Conservation (phyloP, 2,797 vertebrate species). For the Champsocephalus gunnari region DNA sequence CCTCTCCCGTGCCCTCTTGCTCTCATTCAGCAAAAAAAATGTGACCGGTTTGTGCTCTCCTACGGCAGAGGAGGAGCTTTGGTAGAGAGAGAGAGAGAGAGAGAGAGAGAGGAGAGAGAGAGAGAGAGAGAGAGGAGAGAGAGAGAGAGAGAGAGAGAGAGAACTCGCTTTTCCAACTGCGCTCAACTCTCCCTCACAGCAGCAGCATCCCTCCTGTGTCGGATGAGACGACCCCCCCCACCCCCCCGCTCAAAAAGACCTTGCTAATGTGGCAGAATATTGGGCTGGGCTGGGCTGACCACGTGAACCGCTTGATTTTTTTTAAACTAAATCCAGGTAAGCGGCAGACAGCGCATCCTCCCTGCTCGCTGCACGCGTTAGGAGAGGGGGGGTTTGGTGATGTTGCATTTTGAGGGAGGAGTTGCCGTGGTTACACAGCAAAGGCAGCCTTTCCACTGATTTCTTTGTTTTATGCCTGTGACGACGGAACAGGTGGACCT, state of each 20-base stretch:
- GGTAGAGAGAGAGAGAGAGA: not conserved
- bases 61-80: slow-evolving; percentile 83
- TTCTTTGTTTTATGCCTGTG: slow-evolving; percentile 11
- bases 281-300: slow-evolving; percentile 56
- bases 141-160: not conserved
- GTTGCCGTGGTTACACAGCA: slow-evolving; percentile 83
- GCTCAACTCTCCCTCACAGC: slow-evolving; percentile 68
- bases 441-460: slow-evolving; percentile 54
- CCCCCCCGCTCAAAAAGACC: slow-evolving; percentile 48
- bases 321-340: slow-evolving; percentile 68
- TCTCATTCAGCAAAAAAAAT: slow-evolving; percentile 77
- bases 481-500: slow-evolving; percentile 67
- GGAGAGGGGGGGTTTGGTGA: slow-evolving; percentile 52
- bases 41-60: slow-evolving; percentile 71
- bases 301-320: slow-evolving; percentile 63
- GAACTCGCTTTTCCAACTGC: slow-evolving; percentile 65
- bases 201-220: slow-evolving; percentile 63
- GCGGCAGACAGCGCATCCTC: slow-evolving; percentile 46
- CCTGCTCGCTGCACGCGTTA: slow-evolving; percentile 32
- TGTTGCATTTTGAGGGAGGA: slow-evolving; percentile 75
- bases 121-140: not conserved
- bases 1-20: slow-evolving; percentile 77
- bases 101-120: no score
- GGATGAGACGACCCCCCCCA: slow-evolving; percentile 20
- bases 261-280: slow-evolving; percentile 57